Percentiles rank a stretch among this genome's conserved stretches.
Conservation (phyloP, 1,140 invertebrate species). For the Drosophila littoralis region DNA sequence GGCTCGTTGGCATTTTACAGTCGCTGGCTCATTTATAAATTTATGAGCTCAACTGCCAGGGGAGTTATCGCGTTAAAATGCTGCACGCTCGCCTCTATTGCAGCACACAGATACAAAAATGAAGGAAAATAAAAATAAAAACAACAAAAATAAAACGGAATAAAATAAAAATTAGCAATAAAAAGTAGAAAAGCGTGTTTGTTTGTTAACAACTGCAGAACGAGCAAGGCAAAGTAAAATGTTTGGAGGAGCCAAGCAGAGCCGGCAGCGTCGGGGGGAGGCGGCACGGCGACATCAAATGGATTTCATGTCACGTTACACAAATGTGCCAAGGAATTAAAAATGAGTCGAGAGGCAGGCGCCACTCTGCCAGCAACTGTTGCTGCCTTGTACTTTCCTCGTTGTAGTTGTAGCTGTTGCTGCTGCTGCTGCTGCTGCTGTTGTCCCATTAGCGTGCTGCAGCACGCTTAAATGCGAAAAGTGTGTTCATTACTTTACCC, state of each 20-base stretch:
- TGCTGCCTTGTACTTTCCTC: conserved; percentile 58
- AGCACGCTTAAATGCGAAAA: conserved; percentile 80
- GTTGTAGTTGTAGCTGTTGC: conserved; percentile 26
- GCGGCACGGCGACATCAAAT: conserved; percentile 69
- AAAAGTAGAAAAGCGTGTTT: conserved; percentile 83
- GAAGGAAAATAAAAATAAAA: conserved; percentile 12
- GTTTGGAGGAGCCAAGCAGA: neutral
- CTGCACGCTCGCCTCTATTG: conserved; percentile 41
- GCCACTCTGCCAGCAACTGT: conserved; percentile 63
- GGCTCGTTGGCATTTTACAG: conserved; percentile 80
- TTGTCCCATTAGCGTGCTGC: conserved; percentile 77
- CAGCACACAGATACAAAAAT: conserved; percentile 52
- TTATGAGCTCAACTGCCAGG: conserved; percentile 82
- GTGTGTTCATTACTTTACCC: conserved; percentile 74
- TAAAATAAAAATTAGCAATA: conserved; percentile 83
- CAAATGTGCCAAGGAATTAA: conserved; percentile 82
- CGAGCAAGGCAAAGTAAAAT: conserved; percentile 37
- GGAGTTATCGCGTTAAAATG: conserved; percentile 82
- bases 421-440: conserved; percentile 37
- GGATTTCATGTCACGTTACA: conserved; percentile 82
- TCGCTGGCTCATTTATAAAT: conserved; percentile 81
- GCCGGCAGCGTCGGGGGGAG: neutral
- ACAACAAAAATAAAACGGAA: conserved; percentile 21
- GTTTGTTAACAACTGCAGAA: conserved; percentile 77
- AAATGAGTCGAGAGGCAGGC: conserved; percentile 68